Conservation (phyloP, 1,140 invertebrate species). For the Macrosteles quadrilineatus region DNA sequence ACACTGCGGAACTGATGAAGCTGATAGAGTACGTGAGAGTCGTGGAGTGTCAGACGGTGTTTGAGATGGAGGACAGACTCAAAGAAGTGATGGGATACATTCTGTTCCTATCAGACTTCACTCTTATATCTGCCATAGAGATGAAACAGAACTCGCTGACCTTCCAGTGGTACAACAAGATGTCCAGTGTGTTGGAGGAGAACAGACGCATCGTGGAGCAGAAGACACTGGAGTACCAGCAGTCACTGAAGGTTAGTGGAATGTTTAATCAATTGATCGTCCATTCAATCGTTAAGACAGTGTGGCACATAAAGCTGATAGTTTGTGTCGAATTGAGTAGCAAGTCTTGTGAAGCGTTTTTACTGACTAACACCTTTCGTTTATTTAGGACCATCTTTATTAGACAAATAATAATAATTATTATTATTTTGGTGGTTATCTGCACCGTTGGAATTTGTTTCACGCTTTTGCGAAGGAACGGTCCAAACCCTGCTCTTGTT, state of each 20-base stretch:
- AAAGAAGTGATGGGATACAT: constrained; percentile 60
- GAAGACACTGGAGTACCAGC: constrained; percentile 87
- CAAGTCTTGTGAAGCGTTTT: too few relatives aligned
- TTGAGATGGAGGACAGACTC: constrained; percentile 74
- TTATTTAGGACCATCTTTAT: too few relatives aligned
- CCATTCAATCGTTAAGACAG: too few relatives aligned
- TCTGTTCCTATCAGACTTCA: constrained; percentile 78
- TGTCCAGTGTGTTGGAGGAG: constrained; percentile 80
- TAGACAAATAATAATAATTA: too few relatives aligned
- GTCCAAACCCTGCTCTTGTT: too few relatives aligned
- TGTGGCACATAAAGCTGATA: too few relatives aligned
- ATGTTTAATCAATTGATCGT: too few relatives aligned
- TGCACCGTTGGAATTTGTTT: too few relatives aligned
- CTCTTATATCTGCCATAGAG: constrained; percentile 74
- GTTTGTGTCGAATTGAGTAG: too few relatives aligned
- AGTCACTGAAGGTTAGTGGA: constrained; percentile 67
- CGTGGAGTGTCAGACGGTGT: constrained; percentile 69
- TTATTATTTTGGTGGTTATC: too few relatives aligned
- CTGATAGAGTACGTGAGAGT: constrained; percentile 75
- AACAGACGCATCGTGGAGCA: constrained; percentile 75
- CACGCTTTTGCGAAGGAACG: too few relatives aligned
- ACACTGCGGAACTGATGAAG: constrained; percentile 84
- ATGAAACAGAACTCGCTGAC: constrained; percentile 84
- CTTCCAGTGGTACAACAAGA: constrained; percentile 78
- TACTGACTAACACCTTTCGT: too few relatives aligned